A percentile compares a stretch with the other conserved stretches of the same genome.
phyloP scores from a whole-genome alignment of 1,140 invertebrate species.

The Gonatopus flavifemur region DNA sequence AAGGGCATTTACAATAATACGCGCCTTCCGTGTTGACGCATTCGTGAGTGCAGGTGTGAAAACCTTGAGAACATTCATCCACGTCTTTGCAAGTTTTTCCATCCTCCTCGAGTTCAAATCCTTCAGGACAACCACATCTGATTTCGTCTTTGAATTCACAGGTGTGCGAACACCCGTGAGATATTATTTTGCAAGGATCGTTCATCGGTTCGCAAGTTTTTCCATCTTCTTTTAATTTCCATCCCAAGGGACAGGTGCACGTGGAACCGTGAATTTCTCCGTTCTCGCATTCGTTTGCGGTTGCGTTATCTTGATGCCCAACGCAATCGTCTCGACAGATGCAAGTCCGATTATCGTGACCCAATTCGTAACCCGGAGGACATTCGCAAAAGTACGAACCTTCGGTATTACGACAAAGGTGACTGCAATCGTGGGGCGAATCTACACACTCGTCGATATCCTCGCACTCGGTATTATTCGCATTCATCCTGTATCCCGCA shows the following conservation, averaged over 20 bases:
- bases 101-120: conserved; percentile 56
- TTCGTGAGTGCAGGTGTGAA: conserved; percentile 55
- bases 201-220: conserved; percentile 57
- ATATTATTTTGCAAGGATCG: conserved; percentile 45
- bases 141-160: conserved; percentile 45
- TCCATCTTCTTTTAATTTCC: conserved; percentile 50
- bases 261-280: conserved; percentile 64
- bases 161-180: conserved; percentile 55
- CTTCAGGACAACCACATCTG: conserved; percentile 44
- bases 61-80: conserved; percentile 63
- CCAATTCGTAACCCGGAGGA: conserved; percentile 46
- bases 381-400: conserved; percentile 59
- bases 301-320: conserved; percentile 64
- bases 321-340: conserved; percentile 72
- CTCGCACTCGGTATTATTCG: conserved; percentile 42
- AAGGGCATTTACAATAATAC: conserved; percentile 55
- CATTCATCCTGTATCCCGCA: conserved; percentile 31
- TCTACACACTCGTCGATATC: conserved; percentile 58
- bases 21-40: conserved; percentile 60
- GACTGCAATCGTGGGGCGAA: conserved; percentile 28
- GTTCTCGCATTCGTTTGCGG: conserved; percentile 67
- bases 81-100: conserved; percentile 59
- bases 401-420: conserved; percentile 37
- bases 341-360: conserved; percentile 45
- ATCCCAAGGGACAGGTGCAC: conserved; percentile 62